Base-by-base conservation (phyloP, 2,888 invertebrate species). In the Ornithoptera alexandrae region DNA sequence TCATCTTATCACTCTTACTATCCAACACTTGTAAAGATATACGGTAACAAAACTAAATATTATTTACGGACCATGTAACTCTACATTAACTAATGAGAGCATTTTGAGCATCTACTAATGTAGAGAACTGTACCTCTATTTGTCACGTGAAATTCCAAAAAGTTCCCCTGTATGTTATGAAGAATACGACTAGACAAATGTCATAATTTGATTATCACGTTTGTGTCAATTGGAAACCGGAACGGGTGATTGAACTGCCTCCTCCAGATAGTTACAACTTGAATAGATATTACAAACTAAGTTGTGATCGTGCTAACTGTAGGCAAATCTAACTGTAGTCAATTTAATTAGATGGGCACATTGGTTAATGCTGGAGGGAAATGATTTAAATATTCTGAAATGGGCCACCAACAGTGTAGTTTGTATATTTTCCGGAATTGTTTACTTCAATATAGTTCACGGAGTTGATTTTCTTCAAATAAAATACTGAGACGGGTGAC, bases 141-240 rank as follows among this genome's bases (percentile, higher is more conserved):
- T 57, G 10, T 20, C 57, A 20, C 20, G 20, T n/a, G 57, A 57
- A 57, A n/a, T 57, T 15, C 5, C n/a, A 18, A 57, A 8, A 57
- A 17, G 18, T 15, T 53, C 17, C n/a, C n/a, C 18, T 20, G 20
- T 18, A 57, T 57, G 10, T 20, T 20, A 57, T 20, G 57, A 30
- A 20, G 20, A 61, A n/a, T 30, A 61, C 39, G 39, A 61, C 20
- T 6, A 60, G 39, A n/a, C 53, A 61, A 53, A 20, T 53, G 53
- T 53, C 53, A 53, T 61, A 67, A 67, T 67, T 67, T 17, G 60
- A 67, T 66, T 67, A 67, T 61, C 61, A 53, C 53, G 15, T 30
- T 10, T 20, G 20, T 46, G 36, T 50, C 18, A 46, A 50, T 50
- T 66, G 46, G 50, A 30, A 46, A 53, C 50, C 30, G 60, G 22